These are phyloP conservation scores for Xanthia togata DNA, from an alignment of 2,888 invertebrate genomes.

Conservation along the genomic window DNA sequence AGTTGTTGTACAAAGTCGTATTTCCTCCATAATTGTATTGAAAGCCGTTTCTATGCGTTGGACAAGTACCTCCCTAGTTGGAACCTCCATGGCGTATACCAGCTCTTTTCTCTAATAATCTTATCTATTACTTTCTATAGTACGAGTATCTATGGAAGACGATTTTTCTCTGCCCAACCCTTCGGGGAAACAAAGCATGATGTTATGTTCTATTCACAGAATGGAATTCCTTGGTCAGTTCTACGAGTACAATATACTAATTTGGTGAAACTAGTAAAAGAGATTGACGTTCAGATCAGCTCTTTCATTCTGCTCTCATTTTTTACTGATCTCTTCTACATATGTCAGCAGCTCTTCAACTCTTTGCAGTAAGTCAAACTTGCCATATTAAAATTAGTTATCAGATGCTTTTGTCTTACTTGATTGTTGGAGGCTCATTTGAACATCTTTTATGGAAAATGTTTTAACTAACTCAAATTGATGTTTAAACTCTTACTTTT, in stretches of 20 bases:
- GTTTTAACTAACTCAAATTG: background rate
- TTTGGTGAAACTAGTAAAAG: constrained; percentile 67
- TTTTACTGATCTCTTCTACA: constrained; percentile 71
- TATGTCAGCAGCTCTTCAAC: constrained; percentile 71
- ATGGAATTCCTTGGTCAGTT: constrained; percentile 70
- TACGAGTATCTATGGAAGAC: background rate
- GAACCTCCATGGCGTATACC: too few species aligned
- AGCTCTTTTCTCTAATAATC: too few species aligned
- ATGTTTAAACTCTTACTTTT: constrained; percentile 7
- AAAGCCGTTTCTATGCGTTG: too few species aligned
- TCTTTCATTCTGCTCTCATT: constrained; percentile 74
- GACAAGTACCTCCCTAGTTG: too few species aligned
- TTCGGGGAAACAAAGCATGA: background rate
- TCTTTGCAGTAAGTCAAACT: constrained; percentile 69
- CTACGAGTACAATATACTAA: constrained; percentile 70
- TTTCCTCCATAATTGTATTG: too few species aligned
- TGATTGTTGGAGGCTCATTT: background rate
- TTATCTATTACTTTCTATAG: background rate
- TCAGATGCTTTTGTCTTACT: background rate
- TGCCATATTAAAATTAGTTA: background rate
- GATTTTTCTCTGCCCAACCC: background rate
- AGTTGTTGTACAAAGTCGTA: too few species aligned
- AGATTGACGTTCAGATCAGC: constrained; percentile 69
- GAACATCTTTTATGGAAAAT: background rate
- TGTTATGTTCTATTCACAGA: constrained; percentile 57